These are phyloP conservation scores for Drosophila leonis DNA, from an alignment of 2,888 invertebrate genomes.

Conservation along the genomic window DNA sequence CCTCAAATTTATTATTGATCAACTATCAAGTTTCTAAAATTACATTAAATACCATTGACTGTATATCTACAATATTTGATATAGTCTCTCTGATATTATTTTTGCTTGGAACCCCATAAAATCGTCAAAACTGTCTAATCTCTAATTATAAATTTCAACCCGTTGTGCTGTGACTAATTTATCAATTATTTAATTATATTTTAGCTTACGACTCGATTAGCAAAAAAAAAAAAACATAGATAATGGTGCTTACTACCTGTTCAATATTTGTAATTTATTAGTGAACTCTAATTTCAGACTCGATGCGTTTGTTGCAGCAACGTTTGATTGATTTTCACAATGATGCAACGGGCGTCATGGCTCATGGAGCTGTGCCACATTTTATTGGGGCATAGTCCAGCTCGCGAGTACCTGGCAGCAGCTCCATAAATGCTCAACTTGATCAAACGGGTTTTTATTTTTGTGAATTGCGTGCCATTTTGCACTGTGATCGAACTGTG, in stretches of 20 bases:
- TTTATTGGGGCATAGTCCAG: slow-evolving; percentile 18
- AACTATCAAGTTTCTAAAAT: neutral
- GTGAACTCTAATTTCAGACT: neutral
- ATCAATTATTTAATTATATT: neutral
- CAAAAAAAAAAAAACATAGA: neutral
- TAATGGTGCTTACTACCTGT: neutral
- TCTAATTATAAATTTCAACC: neutral
- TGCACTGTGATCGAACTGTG: slow-evolving; percentile 25
- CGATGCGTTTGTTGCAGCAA: slow-evolving; percentile 9
- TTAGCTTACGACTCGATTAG: neutral
- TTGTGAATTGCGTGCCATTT: slow-evolving; percentile 11
- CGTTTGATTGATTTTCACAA: slow-evolving; percentile 42
- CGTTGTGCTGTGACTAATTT: neutral
- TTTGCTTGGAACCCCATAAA: neutral
- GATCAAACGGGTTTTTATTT: slow-evolving; percentile 37
- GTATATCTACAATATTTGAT: neutral
- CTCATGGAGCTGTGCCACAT: slow-evolving; percentile 42
- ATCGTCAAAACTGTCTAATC: neutral
- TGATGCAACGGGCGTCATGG: slow-evolving; percentile 55
- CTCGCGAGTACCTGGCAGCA: neutral
- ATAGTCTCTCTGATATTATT: neutral
- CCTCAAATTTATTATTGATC: neutral
- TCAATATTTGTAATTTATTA: neutral
- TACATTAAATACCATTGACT: neutral
- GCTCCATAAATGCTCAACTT: slow-evolving; percentile 15